A percentile compares a stretch with the other conserved stretches of the same genome.
Evolutionary conservation across 2,797 vertebrate species (phyloP).

Genomic region (Cuniculus paca): DNA sequence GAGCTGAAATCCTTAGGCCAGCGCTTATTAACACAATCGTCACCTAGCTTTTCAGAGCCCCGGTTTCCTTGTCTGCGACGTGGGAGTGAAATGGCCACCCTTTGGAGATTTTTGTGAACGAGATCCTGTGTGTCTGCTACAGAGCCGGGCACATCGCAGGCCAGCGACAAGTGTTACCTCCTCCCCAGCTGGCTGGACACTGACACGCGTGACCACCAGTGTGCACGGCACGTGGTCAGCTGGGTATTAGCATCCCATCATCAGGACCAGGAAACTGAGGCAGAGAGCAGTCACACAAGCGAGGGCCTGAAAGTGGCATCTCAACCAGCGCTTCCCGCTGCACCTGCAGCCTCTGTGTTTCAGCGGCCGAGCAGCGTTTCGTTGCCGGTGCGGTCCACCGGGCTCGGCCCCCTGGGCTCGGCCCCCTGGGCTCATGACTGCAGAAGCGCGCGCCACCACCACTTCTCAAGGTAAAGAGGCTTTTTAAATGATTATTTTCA

Average conservation of each 20-base stretch:
- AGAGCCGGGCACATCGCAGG: background rate
- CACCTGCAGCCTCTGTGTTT: fast-evolving
- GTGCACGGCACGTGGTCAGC: background rate
- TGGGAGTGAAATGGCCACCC: background rate
- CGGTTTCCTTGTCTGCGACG: slow-evolving; percentile 18
- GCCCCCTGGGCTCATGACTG: background rate
- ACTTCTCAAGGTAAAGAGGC: background rate
- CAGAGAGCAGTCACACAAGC: background rate
- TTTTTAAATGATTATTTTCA: background rate
- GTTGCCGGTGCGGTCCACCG: background rate
- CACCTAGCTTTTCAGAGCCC: background rate
- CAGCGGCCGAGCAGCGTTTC: no score
- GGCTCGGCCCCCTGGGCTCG: background rate
- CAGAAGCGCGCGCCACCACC: background rate
- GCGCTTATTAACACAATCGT: background rate
- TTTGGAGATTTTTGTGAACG: background rate
- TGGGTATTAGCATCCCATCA: background rate
- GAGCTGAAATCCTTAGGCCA: background rate
- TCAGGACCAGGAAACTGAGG: slow-evolving; percentile 1
- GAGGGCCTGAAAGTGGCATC: background rate
- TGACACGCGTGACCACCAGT: background rate
- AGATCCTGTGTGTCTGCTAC: background rate
- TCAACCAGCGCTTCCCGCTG: fast-evolving
- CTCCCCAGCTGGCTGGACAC: background rate
- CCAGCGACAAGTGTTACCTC: background rate